phyloP scores from a whole-genome alignment of 2,113 vertebrate species.

The Murina feae region DNA sequence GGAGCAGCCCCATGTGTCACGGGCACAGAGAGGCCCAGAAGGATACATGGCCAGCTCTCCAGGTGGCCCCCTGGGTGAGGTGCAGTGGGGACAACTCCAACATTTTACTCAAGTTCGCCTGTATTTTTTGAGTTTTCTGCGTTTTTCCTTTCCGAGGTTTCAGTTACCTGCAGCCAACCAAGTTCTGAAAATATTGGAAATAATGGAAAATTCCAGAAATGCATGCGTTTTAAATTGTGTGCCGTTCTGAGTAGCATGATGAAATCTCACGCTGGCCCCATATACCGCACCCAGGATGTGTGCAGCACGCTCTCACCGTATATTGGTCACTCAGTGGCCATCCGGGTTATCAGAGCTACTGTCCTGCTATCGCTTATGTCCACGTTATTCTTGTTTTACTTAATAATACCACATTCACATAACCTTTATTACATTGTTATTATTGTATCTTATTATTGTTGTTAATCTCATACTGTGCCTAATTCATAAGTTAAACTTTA shows the following conservation, averaged over 20 bases:
- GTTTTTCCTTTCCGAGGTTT: not conserved
- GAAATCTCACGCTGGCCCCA: not conserved
- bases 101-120: not conserved
- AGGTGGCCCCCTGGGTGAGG: accelerated
- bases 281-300: accelerated
- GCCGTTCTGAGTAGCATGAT: not conserved
- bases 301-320: accelerated
- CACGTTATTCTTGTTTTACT: not conserved
- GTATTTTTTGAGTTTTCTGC: not conserved
- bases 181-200: not conserved
- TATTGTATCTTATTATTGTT: not conserved
- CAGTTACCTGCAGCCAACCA: not conserved
- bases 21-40: not conserved
- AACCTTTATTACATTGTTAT: not conserved
- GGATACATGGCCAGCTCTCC: too few species aligned
- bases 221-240: not conserved
- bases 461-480: too few species aligned
- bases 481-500: not conserved
- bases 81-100: too few species aligned
- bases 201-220: not conserved
- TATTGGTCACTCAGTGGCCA: not conserved
- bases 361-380: too few species aligned
- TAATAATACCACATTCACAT: not conserved
- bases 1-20: accelerated
- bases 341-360: not conserved